Base-by-base conservation (phyloP, 2,797 vertebrate genomes). In the Rhinichthys osculus region DNA sequence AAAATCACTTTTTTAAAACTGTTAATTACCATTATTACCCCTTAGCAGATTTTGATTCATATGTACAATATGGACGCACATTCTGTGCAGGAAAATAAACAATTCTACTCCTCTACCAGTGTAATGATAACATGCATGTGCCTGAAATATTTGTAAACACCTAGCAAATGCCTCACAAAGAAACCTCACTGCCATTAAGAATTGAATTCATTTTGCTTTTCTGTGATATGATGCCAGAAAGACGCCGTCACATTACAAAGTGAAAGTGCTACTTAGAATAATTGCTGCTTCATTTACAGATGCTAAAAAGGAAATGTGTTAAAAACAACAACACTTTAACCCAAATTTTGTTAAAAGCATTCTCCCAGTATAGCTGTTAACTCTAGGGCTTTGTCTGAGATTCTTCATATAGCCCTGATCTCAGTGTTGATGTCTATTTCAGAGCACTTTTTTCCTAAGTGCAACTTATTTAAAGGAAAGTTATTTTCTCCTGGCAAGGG, bases 381-480 rank as follows among this genome's bases (percentile, higher is more conserved):
- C 44, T 57, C 66, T 35, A 8, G 21, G 13, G 30, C 5, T 52
- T 84, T 30, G 30, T 69, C 35, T 59, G 44, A 52, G 16, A 35
- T 79, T 71, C 66, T 71, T 59, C 67, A 21, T 30, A 35, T 35
- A 44, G n/a, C 52, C n/a, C 30, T 35, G 38, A 50, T 78, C 21
- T 78, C 50, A 35, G 16, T 6, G 59, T 59, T 76, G 23, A 35
- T 33, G 47, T 76, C 80, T 16, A 21, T 78, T 78, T 78, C 54
- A 50, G 33, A 70, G 23, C 16, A 62, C 13, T 42, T 44, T 86
- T 86, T 64, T 3, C 14, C 10, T 71, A 86, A 72, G 66, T 16
- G 64, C 50, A 86, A 86, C 85, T 83, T 70, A 59, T 86, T 86
- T 78, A 78, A 86, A 78, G 33, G 23, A 70, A 54, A 78, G 57